Evolutionary conservation across 2,888 invertebrate species (phyloP), one percentile per base, ranked within the genome.

Genomic region (Kryphioiulus occultus): DNA sequence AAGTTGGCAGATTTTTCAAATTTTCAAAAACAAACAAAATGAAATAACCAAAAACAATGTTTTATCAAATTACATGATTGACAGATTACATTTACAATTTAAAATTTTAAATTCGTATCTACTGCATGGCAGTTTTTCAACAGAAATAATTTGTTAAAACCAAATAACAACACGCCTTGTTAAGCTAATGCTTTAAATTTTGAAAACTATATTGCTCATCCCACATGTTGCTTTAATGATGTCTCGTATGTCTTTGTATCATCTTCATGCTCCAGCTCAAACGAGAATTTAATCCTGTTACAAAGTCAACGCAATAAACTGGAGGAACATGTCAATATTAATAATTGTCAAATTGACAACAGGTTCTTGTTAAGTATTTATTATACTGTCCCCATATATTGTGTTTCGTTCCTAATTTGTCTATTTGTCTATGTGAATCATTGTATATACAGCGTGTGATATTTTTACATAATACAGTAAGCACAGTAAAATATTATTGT

Each of bases 331-430:
- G 10, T 68, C 68, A 68, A 68, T 68, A 53, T n/a, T 3, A 19
- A 53, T 53, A 68, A 68, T 10, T 68, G 68, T 68, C 68, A 68
- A 68, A 68, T 26, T 68, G 68, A n/a, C n/a, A n/a, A 26, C 68
- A 68, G 9, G 7, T 26, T 68, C 10, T 68, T 68, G 68, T 26
- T 26, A 68, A 26, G n/a, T 68, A 22, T 68, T 22, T 68, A 22
- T 22, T 68, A 68, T 26, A 22, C 10, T 68, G 68, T 68, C 10
- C n/a, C 3, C 9, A 68, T 68, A 68, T 68, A 26, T 68, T 68
- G 68, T 68, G 68, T 12, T 68, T 22, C 68, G 68, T 68, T 68
- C 68, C 68, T 68, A 68, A n/a, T n/a, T n/a, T n/a, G n/a, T 68
- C 3, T 39, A 26, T 68, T 7, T 53, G 2, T 68, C 26, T 68